Percentiles rank a stretch among this genome's conserved stretches.
Evolutionary conservation across 2,113 vertebrate genomes (phyloP).

Genomic region (Lamprologus ornatipinnis): DNA sequence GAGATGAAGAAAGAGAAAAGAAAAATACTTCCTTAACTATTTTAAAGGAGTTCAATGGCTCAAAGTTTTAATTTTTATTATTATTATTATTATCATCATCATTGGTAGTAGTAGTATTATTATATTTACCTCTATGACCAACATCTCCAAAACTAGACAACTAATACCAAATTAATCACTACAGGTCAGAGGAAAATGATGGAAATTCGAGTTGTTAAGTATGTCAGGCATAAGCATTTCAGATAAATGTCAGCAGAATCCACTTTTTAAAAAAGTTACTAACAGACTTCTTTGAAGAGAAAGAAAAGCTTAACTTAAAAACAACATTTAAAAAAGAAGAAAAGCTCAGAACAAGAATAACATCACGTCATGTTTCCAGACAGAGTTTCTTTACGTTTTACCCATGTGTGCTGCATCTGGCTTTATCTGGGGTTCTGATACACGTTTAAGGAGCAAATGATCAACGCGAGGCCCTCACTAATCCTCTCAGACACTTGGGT

Average conservation of each 20-base stretch:
- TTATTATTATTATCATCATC: fast-evolving
- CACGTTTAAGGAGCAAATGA: not conserved
- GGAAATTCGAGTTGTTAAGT: not conserved
- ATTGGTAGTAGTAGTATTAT: not conserved
- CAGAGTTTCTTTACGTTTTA: not conserved
- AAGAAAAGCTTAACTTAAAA: not conserved
- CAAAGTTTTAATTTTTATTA: not conserved
- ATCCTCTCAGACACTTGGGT: not conserved
- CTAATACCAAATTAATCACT: not conserved
- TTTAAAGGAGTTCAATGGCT: not conserved
- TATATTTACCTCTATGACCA: not conserved
- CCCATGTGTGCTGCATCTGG: not conserved
- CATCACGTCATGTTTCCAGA: not conserved
- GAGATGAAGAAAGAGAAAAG: not conserved
- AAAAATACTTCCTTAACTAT: not conserved
- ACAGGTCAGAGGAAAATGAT: not conserved
- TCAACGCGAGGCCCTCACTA: not conserved
- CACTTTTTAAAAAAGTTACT: not conserved
- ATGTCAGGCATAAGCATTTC: not conserved
- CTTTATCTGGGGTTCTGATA: not conserved
- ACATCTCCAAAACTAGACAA: not conserved
- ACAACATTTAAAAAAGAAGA: not conserved
- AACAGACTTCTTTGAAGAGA: not conserved
- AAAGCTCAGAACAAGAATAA: not conserved
- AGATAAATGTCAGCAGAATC: not conserved